A percentile compares a stretch with the other conserved stretches of the same genome.
Conservation (phyloP, 2,113 vertebrate genomes). For the Laticauda colubrina region DNA sequence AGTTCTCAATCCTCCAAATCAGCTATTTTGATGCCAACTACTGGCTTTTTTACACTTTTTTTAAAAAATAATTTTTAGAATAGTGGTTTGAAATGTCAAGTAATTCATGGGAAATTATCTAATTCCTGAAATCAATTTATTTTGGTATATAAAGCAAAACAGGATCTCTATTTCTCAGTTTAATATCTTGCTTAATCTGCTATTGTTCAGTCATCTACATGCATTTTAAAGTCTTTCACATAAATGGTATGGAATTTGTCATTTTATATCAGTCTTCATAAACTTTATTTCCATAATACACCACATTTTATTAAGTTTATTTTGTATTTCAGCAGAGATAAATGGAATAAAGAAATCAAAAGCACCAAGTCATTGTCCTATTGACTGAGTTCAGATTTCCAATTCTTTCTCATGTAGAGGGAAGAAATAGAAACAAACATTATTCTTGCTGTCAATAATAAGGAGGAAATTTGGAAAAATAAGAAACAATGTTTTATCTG, state of each 20-base stretch:
- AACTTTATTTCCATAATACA: not conserved
- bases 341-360: not conserved
- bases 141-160: not conserved
- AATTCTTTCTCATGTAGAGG: not conserved
- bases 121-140: not conserved
- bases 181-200: not conserved
- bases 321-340: not conserved
- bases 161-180: not conserved
- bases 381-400: not conserved
- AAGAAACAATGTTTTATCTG: not conserved
- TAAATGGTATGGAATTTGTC: not conserved
- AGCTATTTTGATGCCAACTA: not conserved
- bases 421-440: not conserved
- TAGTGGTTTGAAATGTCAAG: not conserved
- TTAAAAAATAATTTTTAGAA: not conserved
- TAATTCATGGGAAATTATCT: not conserved
- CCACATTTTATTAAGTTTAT: not conserved
- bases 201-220: not conserved
- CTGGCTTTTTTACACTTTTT: not conserved
- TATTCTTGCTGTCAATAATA: not conserved
- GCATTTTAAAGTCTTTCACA: not conserved
- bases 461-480: not conserved
- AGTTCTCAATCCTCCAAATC: not conserved
- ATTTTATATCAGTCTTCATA: not conserved
- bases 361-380: not conserved